Evolutionary conservation across 2,797 vertebrate genomes (phyloP).

Genomic region (Limosa lapponica): DNA sequence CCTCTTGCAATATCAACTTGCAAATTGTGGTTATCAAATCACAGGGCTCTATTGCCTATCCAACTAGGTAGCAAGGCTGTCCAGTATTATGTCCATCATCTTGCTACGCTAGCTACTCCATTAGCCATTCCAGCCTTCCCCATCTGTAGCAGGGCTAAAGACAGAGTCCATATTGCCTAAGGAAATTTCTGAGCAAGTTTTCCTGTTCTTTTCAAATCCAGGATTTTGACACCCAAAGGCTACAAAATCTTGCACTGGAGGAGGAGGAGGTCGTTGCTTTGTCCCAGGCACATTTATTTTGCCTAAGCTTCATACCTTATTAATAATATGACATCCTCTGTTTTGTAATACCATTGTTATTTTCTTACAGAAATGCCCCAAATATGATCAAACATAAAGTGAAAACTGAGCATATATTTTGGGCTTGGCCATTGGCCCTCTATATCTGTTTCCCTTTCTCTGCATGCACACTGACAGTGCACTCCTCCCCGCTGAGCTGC

Average conservation of each 20-base stretch:
- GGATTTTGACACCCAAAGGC: background rate
- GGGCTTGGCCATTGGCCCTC: background rate
- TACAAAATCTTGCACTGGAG: background rate
- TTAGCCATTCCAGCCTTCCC: background rate
- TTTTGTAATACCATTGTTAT: background rate
- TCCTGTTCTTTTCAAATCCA: background rate
- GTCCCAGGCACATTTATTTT: background rate
- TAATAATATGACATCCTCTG: background rate
- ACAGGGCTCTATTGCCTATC: background rate
- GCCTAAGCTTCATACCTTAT: background rate
- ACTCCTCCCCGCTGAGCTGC: background rate
- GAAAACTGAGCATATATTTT: background rate
- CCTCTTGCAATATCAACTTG: background rate
- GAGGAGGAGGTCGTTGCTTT: background rate
- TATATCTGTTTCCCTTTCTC: background rate
- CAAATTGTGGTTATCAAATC: background rate
- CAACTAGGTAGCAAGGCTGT: background rate
- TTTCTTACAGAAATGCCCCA: background rate
- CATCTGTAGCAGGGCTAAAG: background rate
- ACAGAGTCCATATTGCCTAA: background rate
- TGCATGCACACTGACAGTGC: background rate
- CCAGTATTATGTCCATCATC: background rate
- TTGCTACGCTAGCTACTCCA: background rate
- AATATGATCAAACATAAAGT: background rate
- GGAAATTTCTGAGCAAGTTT: background rate